Evolutionary conservation across 1,140 invertebrate genomes (phyloP), one percentile per base, ranked within the genome.

Genomic region (Pseudoatta argentina): DNA sequence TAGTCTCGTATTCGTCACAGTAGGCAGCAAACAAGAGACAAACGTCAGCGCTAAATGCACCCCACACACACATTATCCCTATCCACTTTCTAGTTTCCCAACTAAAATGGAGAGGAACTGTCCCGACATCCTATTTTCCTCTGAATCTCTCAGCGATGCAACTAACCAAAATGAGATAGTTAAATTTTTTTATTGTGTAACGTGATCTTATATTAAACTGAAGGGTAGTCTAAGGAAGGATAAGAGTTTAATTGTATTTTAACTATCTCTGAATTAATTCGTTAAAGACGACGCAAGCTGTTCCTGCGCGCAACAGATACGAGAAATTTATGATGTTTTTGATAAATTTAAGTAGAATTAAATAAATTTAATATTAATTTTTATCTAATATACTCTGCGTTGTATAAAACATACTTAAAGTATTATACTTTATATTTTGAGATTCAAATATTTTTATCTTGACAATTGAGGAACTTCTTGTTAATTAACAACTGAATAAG

Each of bases 31-130:
- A 63, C 39, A 39, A 63, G 57, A 83, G 61, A 83, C 69, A 73
- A 83, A 75, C 24, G 79, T n/a, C n/a, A 63, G 30, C 77, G 30
- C 27, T 51, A 63, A 83, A 48, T 75, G n/a, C 39, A 75, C 53
- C 39, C 39, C 39, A 44, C 39, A 44, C 8, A 44, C 10, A 44
- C 18, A 53, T 78, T 59, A 21, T 78, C 48, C 63, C 61, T 8
- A 79, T 67, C 48, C 63, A 48, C 55, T 27, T 10, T 72, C 66
- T 48, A 34, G 39, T 83, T 83, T 83, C 27, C 39, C 12, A 44
- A 53, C 30, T 55, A 72, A 82, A 82, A 51, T 73, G 53, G 6
- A 75, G 63, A 24, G 44, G 16, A 24, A 53, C 77, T 18, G 7
- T 51, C 7, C 34, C 14, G 55, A 82, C 39, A 75, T 75, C 18